Percentiles rank a stretch among this genome's conserved stretches.
Evolutionary conservation across 2,888 invertebrate species (phyloP).

Genomic region (Pseudanteris insignis): DNA sequence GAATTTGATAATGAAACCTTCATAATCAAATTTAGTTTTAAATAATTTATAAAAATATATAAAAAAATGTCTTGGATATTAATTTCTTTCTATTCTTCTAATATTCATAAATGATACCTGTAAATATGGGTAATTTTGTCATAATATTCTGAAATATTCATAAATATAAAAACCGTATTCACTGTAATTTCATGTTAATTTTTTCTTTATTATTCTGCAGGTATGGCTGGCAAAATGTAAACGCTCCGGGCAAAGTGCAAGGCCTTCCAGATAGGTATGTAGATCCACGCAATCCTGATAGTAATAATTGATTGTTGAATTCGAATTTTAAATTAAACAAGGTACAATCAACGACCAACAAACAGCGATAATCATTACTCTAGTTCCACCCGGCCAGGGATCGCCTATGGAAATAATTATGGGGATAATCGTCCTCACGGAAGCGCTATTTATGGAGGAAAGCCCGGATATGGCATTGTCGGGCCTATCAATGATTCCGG

Average conservation of each 20-base stretch:
- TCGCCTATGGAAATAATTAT: constrained; percentile 35
- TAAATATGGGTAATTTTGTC: too few relatives aligned
- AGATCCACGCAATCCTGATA: not conserved
- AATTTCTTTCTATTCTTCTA: too few relatives aligned
- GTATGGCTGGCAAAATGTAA: constrained; percentile 42
- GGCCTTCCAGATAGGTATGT: constrained; percentile 38
- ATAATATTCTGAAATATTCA: too few relatives aligned
- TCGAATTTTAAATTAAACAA: constrained; percentile 16
- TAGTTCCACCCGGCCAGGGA: constrained; percentile 35
- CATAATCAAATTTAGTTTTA: too few relatives aligned
- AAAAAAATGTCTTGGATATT: too few relatives aligned
- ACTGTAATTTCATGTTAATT: too few relatives aligned
- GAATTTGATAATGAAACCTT: too few relatives aligned
- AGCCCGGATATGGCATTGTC: constrained; percentile 22
- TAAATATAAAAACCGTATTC: too few relatives aligned
- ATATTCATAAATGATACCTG: too few relatives aligned
- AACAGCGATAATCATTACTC: constrained; percentile 36
- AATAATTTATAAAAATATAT: too few relatives aligned
- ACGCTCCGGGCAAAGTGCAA: constrained; percentile 20
- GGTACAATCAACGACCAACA: constrained; percentile 36
- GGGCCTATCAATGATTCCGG: constrained; percentile 18
- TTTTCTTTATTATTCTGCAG: too few relatives aligned
- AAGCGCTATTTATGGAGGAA: constrained; percentile 23
- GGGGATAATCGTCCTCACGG: constrained; percentile 38
- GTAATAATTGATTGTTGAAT: too few relatives aligned